Base-by-base conservation (phyloP, 2,113 vertebrate genomes). In the Orycteropus afer region DNA sequence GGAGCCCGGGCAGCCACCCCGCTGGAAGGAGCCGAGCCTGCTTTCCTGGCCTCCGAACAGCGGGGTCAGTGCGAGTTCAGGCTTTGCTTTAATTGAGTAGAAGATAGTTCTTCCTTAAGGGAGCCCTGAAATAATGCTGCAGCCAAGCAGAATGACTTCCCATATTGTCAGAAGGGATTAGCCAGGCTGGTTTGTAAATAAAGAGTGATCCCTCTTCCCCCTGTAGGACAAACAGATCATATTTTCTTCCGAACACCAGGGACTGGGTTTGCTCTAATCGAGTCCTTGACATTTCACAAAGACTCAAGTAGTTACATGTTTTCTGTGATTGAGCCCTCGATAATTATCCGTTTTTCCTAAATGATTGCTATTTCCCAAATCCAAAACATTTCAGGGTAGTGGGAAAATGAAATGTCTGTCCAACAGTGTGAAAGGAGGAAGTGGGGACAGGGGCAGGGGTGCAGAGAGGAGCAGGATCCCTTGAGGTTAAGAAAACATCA, bases 11-110 rank as follows among this genome's bases (percentile, higher is more conserved):
- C 96, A 34, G 93, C 92, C 59, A 2, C 93, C 65, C 91, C 2
- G 7, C 92, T 97, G 95, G 95, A 96, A 95, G 71, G 63, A 94
- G 55, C 86, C 0, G 17, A 81, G 95, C 82, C 82, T 82, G 96
- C 83, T 91, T 95, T 96, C 96, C 97, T 97, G 32, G 77, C 97
- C 2, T 0, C 1, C 78, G 92, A 97, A 97, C 27, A 86, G 1
- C 22, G 95, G 82, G 98, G 98, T 98, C 97, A 97, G 96, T 7
- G 87, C 11, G 40, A 97, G 98, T 97, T 98, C 97, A 98, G 97
- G 88, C 91, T 27, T 86, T 98, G 98, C 98, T 98, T 98, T 98
- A 97, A 98, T 98, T 97, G 98, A 98, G 96, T 94, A 78, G 97
- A 97, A 97, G 97, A 97, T 98, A 97, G 96, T 97, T 98, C 96